Conservation (phyloP, 1,140 invertebrate species). For the Drosophila dunni region DNA sequence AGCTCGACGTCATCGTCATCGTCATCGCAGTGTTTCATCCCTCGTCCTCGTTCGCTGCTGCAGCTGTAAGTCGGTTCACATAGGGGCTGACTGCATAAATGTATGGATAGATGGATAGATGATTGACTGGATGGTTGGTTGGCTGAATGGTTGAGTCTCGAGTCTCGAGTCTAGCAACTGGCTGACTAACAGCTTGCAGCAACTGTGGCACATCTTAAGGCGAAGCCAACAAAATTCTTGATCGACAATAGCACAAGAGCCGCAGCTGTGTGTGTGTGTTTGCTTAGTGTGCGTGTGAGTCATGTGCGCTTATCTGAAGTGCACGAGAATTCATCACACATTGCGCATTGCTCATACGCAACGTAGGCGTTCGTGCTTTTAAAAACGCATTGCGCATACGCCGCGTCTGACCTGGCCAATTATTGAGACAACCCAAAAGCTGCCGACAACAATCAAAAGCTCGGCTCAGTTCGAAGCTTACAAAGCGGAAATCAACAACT, state of each 20-base stretch:
- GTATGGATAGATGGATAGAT: neutral
- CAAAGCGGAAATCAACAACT: conserved; percentile 48
- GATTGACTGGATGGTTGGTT: neutral
- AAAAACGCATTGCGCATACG: conserved; percentile 76
- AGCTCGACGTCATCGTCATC: conserved; percentile 11
- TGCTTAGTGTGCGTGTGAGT: conserved; percentile 42
- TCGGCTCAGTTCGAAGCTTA: conserved; percentile 36
- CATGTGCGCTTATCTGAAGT: conserved; percentile 57
- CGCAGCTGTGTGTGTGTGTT: conserved; percentile 1
- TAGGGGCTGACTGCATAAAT: conserved; percentile 56
- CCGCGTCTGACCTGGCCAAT: conserved; percentile 34
- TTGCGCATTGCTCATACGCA: conserved; percentile 55
- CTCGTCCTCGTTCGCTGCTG: conserved; percentile 69
- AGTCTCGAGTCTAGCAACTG: conserved; percentile 44
- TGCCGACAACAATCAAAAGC: conserved; percentile 24
- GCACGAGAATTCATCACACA: conserved; percentile 11
- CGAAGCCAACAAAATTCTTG: neutral
- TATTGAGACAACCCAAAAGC: conserved; percentile 54
- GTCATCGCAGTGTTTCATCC: conserved; percentile 66
- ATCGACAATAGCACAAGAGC: neutral
- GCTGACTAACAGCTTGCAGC: conserved; percentile 44
- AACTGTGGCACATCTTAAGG: conserved; percentile 17
- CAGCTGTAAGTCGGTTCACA: conserved; percentile 65
- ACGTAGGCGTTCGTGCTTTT: conserved; percentile 64
- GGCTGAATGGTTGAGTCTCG: neutral